A percentile compares a stretch with the other conserved stretches of the same genome.
These are phyloP conservation scores for Melanerpes formicivorus DNA, from an alignment of 2,113 vertebrate genomes.

Conservation along the genomic window DNA sequence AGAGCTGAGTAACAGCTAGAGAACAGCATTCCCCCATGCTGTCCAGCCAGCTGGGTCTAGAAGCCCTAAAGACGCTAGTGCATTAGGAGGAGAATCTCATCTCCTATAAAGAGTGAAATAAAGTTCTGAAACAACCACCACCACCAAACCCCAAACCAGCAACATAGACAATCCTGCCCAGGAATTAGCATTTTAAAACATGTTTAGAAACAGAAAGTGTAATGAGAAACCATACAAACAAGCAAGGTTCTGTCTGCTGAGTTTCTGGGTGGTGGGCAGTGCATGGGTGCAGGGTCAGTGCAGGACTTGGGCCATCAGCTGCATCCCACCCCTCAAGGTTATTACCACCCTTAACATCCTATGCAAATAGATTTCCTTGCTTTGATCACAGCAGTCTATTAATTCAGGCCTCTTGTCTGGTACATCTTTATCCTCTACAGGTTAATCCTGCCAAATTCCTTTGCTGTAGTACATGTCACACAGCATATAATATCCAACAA, in stretches of 20 bases:
- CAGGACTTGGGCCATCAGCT: background rate
- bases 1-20: background rate
- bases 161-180: background rate
- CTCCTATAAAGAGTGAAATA: background rate
- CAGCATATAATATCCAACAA: slow-evolving; percentile 82
- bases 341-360: slow-evolving; percentile 60
- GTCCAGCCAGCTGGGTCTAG: rapidly evolving
- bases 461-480: slow-evolving; percentile 76
- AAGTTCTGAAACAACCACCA: background rate
- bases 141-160: background rate
- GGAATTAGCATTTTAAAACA: background rate
- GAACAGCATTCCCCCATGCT: background rate
- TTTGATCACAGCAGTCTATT: slow-evolving; percentile 76
- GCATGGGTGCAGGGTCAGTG: rapidly evolving
- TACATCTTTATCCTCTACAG: slow-evolving; percentile 79
- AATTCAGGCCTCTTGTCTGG: slow-evolving; percentile 79
- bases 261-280: rapidly evolving
- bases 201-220: background rate
- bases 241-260: background rate
- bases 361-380: slow-evolving; percentile 74
- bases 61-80: background rate
- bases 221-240: rapidly evolving
- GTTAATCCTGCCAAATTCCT: slow-evolving; percentile 85
- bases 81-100: background rate
- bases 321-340: slow-evolving; percentile 11